Conservation (phyloP, 2,113 vertebrate genomes). For the Carassius gibelio region DNA sequence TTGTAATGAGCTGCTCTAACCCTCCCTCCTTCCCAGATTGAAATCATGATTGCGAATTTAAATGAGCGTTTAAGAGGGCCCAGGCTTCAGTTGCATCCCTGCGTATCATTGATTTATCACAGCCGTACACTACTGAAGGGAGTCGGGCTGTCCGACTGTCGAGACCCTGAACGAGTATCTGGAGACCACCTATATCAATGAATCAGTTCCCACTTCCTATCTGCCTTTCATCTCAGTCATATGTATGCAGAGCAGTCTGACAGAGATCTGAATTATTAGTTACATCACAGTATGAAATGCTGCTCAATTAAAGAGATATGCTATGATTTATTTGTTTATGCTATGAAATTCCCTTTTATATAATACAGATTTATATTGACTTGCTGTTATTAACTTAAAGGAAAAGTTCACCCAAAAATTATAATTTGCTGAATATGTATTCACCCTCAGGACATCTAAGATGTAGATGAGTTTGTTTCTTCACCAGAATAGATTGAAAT, state of each 20-base stretch:
- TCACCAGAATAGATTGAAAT: too few relatives aligned
- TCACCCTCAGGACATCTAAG: too few relatives aligned
- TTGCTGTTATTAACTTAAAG: too few relatives aligned
- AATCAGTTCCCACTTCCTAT: conserved; percentile 10
- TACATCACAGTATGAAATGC: conserved; percentile 21
- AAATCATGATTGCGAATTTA: conserved; percentile 59
- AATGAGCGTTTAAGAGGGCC: conserved; percentile 55
- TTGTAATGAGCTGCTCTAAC: conserved; percentile 26
- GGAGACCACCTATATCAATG: conserved; percentile 40
- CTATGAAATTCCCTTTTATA: background rate
- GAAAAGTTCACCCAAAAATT: too few relatives aligned
- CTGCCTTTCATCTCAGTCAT: conserved; percentile 22
- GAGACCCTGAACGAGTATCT: conserved; percentile 32
- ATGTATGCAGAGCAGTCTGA: conserved; percentile 11
- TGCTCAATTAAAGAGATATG: conserved; percentile 10
- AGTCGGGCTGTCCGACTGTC: conserved; percentile 2
- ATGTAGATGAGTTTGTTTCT: too few relatives aligned
- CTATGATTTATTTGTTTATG: background rate
- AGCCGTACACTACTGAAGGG: background rate
- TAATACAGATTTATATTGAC: background rate
- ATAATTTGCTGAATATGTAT: too few relatives aligned
- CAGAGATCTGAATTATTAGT: conserved; percentile 6
- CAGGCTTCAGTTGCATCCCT: conserved; percentile 3
- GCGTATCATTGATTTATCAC: conserved; percentile 52
- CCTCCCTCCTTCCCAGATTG: conserved; percentile 31